Evolutionary conservation across 2,797 vertebrate species (phyloP).

Genomic region (Parotocinclus haroldoi): DNA sequence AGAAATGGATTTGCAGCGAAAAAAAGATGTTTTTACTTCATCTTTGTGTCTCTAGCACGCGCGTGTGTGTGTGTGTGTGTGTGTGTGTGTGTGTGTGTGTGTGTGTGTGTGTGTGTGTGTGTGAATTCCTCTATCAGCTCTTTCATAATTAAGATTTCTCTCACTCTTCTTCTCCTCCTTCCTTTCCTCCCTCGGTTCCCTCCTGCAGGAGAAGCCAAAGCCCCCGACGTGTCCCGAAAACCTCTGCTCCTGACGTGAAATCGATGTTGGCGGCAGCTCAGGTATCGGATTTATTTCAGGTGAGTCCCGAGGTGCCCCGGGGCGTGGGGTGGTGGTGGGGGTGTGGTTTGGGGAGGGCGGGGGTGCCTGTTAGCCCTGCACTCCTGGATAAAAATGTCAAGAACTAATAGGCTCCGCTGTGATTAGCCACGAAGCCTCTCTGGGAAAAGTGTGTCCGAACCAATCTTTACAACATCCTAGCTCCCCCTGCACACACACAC

Average conservation of each 20-base stretch:
- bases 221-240: constrained; percentile 63
- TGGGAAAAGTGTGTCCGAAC: constrained; percentile 67
- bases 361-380: constrained; percentile 53
- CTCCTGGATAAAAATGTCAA: constrained; percentile 76
- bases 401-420: constrained; percentile 79
- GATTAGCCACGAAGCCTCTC: constrained; percentile 73
- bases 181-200: constrained; percentile 14
- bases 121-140: constrained; percentile 23
- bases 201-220: constrained; percentile 29
- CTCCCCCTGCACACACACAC: constrained; percentile 40
- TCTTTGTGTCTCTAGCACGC: not conserved
- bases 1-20: no score
- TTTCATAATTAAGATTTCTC: constrained; percentile 79
- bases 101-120: constrained; percentile 23
- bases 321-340: no score
- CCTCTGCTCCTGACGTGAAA: constrained; percentile 74
- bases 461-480: constrained; percentile 73
- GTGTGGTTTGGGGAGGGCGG: constrained; percentile 43
- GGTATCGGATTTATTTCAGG: constrained; percentile 74
- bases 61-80: constrained; percentile 3
- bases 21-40: no score
- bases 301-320: constrained; percentile 65
- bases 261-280: constrained; percentile 65
- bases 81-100: not conserved
- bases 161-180: constrained; percentile 46